Base-by-base conservation (phyloP, 1,140 invertebrate genomes). In the Megathymus violae region DNA sequence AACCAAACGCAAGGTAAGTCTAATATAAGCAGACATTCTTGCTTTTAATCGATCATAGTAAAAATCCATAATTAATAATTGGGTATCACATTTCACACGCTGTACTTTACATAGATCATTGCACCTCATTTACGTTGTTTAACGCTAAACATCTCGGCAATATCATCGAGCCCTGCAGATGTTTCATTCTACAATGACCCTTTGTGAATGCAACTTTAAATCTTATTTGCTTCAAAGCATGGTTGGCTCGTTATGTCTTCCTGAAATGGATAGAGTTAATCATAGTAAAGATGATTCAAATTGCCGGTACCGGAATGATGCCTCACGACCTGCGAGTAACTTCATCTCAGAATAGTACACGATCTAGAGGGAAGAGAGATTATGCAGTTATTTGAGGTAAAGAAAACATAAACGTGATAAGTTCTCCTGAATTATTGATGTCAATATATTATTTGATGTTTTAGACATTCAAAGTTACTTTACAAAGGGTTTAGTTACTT, bases 271-370 rank as follows among this genome's bases (percentile, higher is more conserved):
- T 10, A n/a, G 17, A 38, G 10, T 40, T 6, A 31, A 40, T 38
- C 15, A 40, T 0, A 52, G 15, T 52, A 59, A 14, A 44, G 40
- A 60, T 38, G 27, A 60, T 47, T 58, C 52, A 64, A 64, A 64
- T 64, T 64, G 22, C 52, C 43, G 62, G 62, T 64, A 64, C 40
- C 52, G 56, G 54, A 54, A 64, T 40, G 62, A 64, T 58, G 52
- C 36, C 62, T 64, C 51, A 51, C 48, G 48, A 51, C 48, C 34
- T 17, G 5, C 13, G 15, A 52, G 34, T 36, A 38, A 38, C 36
- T 16, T 52, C 16, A 4, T 52, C 48, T 34, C 13, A 52, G 48
- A 52, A 50, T 34, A 15, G 47, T 25, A 27, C 46, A 47, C 46
- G 47, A 50, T 50, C 13, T 50, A 34, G 47, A 36, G 14, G 47